phyloP scores from a whole-genome alignment of 1,140 invertebrate genomes.

The Mamestra configurata region DNA sequence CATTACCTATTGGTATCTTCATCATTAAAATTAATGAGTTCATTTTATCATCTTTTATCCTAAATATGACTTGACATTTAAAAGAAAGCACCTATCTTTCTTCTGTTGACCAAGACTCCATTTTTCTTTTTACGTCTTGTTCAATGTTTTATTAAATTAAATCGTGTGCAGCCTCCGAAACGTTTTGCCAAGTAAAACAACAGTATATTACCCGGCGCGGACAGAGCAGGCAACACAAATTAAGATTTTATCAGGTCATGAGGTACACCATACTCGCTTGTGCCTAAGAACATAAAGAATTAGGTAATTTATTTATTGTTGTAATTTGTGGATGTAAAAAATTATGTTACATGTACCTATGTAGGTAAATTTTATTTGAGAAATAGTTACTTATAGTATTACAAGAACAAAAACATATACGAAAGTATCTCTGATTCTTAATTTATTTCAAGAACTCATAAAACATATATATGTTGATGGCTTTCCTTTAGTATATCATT shows the following conservation, averaged over 20 bases:
- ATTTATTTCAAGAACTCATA: too few species aligned
- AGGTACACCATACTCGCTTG: conserved; percentile 57
- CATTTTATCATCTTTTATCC: too few species aligned
- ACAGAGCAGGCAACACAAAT: conserved; percentile 70
- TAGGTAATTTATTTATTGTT: conserved; percentile 44
- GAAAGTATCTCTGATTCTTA: too few species aligned
- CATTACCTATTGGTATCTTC: neutral
- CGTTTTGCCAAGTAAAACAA: conserved; percentile 55
- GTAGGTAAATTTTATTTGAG: neutral
- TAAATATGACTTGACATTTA: too few species aligned
- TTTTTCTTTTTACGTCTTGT: neutral
- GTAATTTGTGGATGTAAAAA: neutral
- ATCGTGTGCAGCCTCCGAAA: conserved; percentile 40
- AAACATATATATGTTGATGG: too few species aligned
- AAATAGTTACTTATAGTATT: too few species aligned
- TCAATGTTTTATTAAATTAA: conserved; percentile 21
- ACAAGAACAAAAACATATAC: too few species aligned
- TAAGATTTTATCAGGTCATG: conserved; percentile 78
- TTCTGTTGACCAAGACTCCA: neutral
- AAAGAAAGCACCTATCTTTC: neutral
- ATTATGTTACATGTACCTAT: neutral
- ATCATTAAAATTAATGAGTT: neutral
- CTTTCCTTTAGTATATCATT: too few species aligned
- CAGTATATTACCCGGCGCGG: conserved; percentile 64
- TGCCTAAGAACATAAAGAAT: conserved; percentile 56